Evolutionary conservation across 2,113 vertebrate genomes (phyloP).

Genomic region (Choloepus hoffmanni): DNA sequence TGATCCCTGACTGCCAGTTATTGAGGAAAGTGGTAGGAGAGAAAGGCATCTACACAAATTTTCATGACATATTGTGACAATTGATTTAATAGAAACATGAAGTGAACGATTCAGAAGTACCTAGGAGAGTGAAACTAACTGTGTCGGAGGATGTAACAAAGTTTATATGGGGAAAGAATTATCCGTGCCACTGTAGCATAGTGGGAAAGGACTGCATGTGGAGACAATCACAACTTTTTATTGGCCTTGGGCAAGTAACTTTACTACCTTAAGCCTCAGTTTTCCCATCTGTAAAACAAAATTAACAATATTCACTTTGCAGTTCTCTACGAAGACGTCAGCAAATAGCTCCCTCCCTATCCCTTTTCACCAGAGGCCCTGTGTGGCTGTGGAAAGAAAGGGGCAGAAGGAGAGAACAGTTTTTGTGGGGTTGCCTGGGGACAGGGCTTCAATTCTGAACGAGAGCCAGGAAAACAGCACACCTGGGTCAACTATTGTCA

Average conservation of each 20-base stretch:
- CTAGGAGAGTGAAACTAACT: background rate
- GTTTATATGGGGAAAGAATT: slow-evolving; percentile 11
- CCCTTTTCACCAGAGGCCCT: background rate
- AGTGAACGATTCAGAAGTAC: background rate
- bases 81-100: slow-evolving; percentile 9
- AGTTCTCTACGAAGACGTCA: background rate
- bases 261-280: background rate
- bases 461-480: slow-evolving; percentile 67
- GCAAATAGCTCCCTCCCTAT: background rate
- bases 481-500: slow-evolving; percentile 79
- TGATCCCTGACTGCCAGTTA: background rate
- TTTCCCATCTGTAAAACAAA: slow-evolving; percentile 38
- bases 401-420: background rate
- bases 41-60: background rate
- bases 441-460: slow-evolving; percentile 72
- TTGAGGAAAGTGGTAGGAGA: background rate
- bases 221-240: background rate
- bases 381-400: background rate
- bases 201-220: background rate
- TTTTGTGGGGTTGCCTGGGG: slow-evolving; percentile 70
- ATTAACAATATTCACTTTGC: background rate
- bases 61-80: background rate
- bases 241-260: background rate
- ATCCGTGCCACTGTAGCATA: background rate
- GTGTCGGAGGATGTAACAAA: background rate